Percentiles rank a stretch among this genome's conserved stretches.
Evolutionary conservation across 2,797 vertebrate species (phyloP).

Genomic region (Rhinatrema bivittatum): DNA sequence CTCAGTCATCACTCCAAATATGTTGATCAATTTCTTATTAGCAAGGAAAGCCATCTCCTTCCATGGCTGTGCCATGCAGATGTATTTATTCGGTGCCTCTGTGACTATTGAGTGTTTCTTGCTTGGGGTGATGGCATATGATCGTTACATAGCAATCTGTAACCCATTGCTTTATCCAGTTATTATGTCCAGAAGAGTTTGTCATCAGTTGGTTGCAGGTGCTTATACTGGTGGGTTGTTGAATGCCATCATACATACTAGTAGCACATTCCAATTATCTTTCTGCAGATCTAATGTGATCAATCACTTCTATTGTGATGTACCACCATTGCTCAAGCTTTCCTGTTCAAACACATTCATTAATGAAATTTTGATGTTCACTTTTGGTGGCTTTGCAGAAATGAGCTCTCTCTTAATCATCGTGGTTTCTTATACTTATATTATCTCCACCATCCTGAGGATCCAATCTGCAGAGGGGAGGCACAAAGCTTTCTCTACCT

Average conservation of each 20-base stretch:
- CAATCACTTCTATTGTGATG: conserved; percentile 50
- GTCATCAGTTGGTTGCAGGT: neutral
- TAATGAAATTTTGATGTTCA: conserved; percentile 24
- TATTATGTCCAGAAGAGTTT: conserved; percentile 6
- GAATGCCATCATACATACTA: conserved; percentile 1
- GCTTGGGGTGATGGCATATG: conserved; percentile 10
- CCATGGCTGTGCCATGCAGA: conserved; percentile 3
- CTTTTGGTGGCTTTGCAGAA: conserved; percentile 10
- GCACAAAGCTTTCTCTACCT: too few relatives aligned
- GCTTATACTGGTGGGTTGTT: neutral
- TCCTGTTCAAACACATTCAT: conserved; percentile 33
- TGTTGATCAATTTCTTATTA: conserved; percentile 3
- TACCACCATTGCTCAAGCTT: conserved; percentile 30
- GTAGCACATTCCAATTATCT: neutral
- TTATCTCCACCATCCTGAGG: conserved; percentile 27
- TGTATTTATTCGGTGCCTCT: conserved; percentile 10
- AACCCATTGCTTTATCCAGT: conserved; percentile 7
- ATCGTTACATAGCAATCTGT: conserved; percentile 16
- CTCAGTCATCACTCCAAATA: conserved; percentile 6
- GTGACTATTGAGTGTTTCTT: conserved; percentile 6
- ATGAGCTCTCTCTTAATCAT: neutral
- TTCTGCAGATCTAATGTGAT: conserved; percentile 28
- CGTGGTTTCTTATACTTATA: conserved; percentile 37
- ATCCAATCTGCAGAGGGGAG: too few relatives aligned
- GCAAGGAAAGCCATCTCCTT: conserved; percentile 4